A percentile compares a stretch with the other conserved stretches of the same genome.
phyloP scores from a whole-genome alignment of 2,888 invertebrate species.

The Dione vanillae region DNA sequence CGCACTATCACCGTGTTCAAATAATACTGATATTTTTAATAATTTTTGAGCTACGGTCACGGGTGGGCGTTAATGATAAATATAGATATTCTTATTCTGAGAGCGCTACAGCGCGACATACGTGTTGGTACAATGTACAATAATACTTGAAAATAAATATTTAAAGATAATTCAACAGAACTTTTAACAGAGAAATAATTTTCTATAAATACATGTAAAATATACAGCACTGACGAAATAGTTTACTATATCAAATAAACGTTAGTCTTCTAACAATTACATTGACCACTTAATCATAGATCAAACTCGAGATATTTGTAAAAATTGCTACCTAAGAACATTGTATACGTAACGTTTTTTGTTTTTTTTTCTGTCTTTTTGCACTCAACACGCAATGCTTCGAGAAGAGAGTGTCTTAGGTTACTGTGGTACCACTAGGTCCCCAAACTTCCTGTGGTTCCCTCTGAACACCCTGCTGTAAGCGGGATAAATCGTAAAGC shows the following conservation, averaged over 20 bases:
- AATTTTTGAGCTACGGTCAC: neutral
- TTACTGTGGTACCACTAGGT: no score
- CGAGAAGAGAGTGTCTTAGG: neutral
- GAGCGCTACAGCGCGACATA: no score
- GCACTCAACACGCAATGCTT: neutral
- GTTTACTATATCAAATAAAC: neutral
- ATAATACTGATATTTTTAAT: constrained; percentile 8
- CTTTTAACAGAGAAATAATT: no score
- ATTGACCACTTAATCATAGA: neutral
- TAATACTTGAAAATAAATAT: no score
- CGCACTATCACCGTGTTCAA: neutral
- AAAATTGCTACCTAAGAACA: neutral
- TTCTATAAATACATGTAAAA: no score
- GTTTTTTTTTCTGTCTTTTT: no score
- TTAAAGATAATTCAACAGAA: no score
- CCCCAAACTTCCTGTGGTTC: no score
- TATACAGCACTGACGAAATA: no score
- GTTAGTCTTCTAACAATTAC: neutral
- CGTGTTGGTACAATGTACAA: no score
- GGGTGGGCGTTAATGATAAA: neutral
- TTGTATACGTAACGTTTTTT: neutral
- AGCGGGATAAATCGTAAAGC: no score
- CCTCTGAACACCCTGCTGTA: no score
- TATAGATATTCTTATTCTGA: neutral
- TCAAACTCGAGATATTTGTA: neutral